Conservation (phyloP, 2,888 invertebrate species). For the Gryllus longicercus region DNA sequence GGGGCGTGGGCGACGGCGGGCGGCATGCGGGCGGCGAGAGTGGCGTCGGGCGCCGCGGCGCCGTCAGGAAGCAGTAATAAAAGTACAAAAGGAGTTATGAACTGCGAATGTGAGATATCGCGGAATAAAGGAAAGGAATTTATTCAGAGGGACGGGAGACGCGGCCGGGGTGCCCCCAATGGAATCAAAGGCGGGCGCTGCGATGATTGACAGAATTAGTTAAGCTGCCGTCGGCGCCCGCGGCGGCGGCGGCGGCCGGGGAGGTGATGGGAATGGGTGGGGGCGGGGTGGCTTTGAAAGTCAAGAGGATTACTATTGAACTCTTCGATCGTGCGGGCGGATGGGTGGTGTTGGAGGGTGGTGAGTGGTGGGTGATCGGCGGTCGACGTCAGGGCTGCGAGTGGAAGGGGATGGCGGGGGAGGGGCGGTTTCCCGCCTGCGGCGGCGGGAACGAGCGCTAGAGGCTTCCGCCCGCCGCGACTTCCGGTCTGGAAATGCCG, state of each 20-base stretch:
- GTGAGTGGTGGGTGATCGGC: background rate
- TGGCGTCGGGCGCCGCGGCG: no score
- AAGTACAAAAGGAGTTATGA: slow-evolving; percentile 17
- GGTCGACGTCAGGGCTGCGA: background rate
- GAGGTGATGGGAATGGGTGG: background rate
- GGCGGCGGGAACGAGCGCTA: no score
- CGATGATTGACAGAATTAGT: slow-evolving; percentile 17
- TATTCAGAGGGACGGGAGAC: background rate
- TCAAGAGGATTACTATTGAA: no score
- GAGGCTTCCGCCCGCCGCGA: no score
- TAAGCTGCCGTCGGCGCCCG: background rate
- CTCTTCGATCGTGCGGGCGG: no score
- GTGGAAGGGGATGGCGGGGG: background rate
- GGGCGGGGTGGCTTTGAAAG: no score
- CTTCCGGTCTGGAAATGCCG: no score
- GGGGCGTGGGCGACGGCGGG: no score
- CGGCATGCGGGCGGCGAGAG: no score
- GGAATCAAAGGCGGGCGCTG: no score
- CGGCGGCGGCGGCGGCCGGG: background rate
- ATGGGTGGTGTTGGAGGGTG: background rate
- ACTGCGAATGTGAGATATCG: slow-evolving; percentile 10
- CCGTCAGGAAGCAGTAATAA: background rate
- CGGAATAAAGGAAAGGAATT: slow-evolving; percentile 7
- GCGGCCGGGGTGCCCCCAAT: no score
- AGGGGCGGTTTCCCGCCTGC: background rate